phyloP scores from a whole-genome alignment of 2,113 vertebrate species.

The Heloderma charlesbogerti region DNA sequence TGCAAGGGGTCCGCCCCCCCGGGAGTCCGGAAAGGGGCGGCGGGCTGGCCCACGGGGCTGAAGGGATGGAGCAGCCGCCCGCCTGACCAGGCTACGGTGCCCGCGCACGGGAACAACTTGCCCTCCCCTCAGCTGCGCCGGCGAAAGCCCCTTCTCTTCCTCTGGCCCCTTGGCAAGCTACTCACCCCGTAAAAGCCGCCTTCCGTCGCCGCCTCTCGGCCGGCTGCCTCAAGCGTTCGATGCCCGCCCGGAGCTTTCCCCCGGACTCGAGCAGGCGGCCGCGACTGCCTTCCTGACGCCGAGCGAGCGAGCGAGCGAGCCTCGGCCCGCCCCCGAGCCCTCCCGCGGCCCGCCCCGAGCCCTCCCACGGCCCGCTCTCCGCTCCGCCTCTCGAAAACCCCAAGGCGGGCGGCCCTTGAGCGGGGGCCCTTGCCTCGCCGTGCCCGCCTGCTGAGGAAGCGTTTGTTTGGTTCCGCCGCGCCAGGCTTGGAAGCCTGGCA shows the following conservation, averaged over 20 bases:
- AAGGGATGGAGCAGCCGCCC: background rate
- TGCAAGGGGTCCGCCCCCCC: background rate
- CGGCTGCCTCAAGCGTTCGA: background rate
- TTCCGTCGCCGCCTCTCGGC: background rate
- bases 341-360: background rate
- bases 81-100: background rate
- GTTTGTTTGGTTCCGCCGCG: background rate
- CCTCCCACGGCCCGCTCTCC: background rate
- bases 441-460: background rate
- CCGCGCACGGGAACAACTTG: background rate
- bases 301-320: background rate
- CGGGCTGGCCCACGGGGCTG: background rate
- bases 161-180: background rate
- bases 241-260: background rate
- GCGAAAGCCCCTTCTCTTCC: no score
- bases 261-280: background rate
- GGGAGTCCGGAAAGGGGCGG: background rate
- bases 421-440: background rate
- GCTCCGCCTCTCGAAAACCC: conserved; percentile 14
- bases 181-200: background rate
- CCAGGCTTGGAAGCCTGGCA: background rate
- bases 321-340: background rate
- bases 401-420: background rate
- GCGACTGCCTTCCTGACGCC: conserved; percentile 8
- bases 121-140: background rate